These are phyloP conservation scores for Teleogryllus occipitalis DNA, from an alignment of 1,140 invertebrate genomes.

Conservation along the genomic window DNA sequence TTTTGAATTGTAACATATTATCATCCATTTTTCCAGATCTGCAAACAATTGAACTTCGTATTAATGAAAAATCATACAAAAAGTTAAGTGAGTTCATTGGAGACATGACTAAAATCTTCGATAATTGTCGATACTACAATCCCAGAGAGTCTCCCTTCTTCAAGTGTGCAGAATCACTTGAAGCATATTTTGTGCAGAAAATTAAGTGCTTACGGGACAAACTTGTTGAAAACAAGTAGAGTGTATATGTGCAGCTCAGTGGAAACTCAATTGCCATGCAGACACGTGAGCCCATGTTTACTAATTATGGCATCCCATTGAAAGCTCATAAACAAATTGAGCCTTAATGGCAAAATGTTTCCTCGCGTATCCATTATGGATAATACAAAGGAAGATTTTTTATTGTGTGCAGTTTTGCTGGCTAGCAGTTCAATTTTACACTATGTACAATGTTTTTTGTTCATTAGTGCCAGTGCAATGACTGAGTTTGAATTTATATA, in stretches of 20 bases:
- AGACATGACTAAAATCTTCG: slow-evolving; percentile 96
- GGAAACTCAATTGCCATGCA: too few relatives aligned
- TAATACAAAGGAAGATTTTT: background rate
- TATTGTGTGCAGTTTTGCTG: background rate
- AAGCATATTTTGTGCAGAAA: slow-evolving; percentile 92
- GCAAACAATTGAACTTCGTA: slow-evolving; percentile 81
- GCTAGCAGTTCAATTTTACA: background rate
- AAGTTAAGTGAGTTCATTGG: slow-evolving; percentile 90
- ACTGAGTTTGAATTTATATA: background rate
- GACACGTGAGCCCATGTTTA: too few relatives aligned
- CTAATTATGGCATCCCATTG: too few relatives aligned
- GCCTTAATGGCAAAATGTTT: too few relatives aligned
- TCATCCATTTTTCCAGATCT: slow-evolving; percentile 64
- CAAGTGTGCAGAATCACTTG: slow-evolving; percentile 88
- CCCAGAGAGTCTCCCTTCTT: slow-evolving; percentile 90
- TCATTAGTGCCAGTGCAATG: background rate
- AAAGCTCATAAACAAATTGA: too few relatives aligned
- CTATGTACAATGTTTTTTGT: background rate
- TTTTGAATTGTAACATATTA: background rate
- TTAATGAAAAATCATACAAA: slow-evolving; percentile 74
- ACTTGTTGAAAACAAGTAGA: slow-evolving; percentile 46
- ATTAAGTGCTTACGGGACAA: slow-evolving; percentile 77
- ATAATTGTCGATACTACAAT: slow-evolving; percentile 97
- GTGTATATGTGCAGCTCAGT: background rate
- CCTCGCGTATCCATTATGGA: background rate